A percentile compares a stretch with the other conserved stretches of the same genome.
Conservation (phyloP, 2,797 vertebrate genomes). For the Urophycis tenuis region DNA sequence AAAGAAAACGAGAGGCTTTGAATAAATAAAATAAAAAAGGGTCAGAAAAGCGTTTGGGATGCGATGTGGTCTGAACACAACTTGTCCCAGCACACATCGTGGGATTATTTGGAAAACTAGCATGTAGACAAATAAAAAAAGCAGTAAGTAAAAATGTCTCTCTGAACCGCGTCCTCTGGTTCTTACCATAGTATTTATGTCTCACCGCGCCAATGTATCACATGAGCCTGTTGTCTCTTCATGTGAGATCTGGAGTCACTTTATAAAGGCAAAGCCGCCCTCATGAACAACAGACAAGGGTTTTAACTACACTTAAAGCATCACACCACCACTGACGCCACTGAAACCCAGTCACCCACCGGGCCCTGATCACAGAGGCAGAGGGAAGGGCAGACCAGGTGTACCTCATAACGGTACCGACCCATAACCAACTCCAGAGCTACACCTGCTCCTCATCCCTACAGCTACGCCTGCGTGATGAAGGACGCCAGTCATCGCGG, state of each 20-base stretch:
- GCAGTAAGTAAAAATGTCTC: neutral
- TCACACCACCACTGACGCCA: neutral
- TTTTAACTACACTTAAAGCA: neutral
- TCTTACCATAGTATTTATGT: neutral
- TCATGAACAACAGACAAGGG: neutral
- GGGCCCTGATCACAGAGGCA: neutral
- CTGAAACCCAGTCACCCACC: neutral
- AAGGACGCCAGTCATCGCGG: no score
- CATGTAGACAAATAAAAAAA: neutral
- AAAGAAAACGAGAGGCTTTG: slow-evolving; percentile 51
- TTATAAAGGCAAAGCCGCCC: neutral
- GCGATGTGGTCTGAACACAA: slow-evolving; percentile 9
- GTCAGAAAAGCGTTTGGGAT: neutral
- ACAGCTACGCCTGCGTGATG: no score
- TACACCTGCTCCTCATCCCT: neutral
- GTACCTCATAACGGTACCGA: neutral
- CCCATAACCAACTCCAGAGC: neutral
- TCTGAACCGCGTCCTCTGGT: neutral
- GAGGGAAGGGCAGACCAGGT: neutral
- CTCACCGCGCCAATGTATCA: no score
- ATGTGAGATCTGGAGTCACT: neutral
- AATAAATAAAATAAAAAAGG: slow-evolving; percentile 59
- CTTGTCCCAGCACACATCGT: neutral
- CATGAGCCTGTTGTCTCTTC: neutral
- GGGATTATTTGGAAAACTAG: slow-evolving; percentile 2